A percentile compares a stretch with the other conserved stretches of the same genome.
These are phyloP conservation scores for Chymomyza costata DNA, from an alignment of 1,140 invertebrate genomes.

Conservation along the genomic window DNA sequence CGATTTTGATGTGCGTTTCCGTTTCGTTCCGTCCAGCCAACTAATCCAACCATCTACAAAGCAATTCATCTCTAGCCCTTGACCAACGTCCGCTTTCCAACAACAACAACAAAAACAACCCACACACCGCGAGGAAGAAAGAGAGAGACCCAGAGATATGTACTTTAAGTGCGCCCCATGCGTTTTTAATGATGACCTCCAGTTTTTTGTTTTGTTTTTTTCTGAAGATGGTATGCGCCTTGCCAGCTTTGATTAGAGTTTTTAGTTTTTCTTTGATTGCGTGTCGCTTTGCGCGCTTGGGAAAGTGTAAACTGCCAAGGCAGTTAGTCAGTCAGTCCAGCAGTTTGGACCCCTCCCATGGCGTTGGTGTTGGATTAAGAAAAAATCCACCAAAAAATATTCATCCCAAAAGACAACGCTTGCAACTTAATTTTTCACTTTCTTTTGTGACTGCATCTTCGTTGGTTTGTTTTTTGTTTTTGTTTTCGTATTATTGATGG, in stretches of 20 bases:
- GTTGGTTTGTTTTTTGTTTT: slow-evolving; percentile 8
- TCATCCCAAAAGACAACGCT: no score
- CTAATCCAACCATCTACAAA: slow-evolving; percentile 1
- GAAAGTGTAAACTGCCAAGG: slow-evolving; percentile 67
- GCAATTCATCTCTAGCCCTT: slow-evolving; percentile 41
- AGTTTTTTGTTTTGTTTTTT: no score
- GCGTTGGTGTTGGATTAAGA: not conserved
- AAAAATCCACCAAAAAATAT: no score
- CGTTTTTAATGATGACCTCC: slow-evolving; percentile 53
- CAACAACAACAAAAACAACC: slow-evolving; percentile 63
- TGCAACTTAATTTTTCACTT: slow-evolving; percentile 60
- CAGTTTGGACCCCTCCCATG: slow-evolving; percentile 45
- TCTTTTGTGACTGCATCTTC: slow-evolving; percentile 35
- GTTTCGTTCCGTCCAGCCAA: slow-evolving; percentile 38
- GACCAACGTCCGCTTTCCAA: slow-evolving; percentile 46
- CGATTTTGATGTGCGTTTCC: slow-evolving; percentile 72
- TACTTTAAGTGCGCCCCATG: no score
- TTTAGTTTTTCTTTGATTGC: slow-evolving; percentile 64
- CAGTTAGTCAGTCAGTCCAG: no score
- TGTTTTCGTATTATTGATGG: slow-evolving; percentile 53
- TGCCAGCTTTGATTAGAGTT: slow-evolving; percentile 62
- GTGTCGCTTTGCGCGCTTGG: slow-evolving; percentile 46
- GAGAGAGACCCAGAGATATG: slow-evolving; percentile 10
- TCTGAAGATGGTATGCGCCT: slow-evolving; percentile 63
- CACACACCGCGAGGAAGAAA: slow-evolving; percentile 31